A percentile compares a stretch with the other conserved stretches of the same genome.
These are phyloP conservation scores for Sminthurides aquaticus DNA, from an alignment of 2,888 invertebrate genomes.

Conservation along the genomic window DNA sequence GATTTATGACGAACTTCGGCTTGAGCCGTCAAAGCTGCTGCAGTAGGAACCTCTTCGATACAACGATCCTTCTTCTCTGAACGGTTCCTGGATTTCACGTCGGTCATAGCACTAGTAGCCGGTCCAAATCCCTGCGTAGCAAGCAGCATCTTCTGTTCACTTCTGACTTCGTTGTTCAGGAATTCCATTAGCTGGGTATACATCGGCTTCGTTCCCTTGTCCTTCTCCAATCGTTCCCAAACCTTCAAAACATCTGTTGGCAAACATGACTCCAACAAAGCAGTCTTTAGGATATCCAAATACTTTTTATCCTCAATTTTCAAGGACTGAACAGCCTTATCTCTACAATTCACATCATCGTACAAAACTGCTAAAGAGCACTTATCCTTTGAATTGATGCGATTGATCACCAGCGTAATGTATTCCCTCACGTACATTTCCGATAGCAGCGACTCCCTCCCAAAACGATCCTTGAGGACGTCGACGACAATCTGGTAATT, in stretches of 20 bases:
- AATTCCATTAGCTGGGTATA: not conserved
- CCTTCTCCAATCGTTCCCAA: not conserved
- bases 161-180: not conserved
- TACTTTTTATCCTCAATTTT: not conserved
- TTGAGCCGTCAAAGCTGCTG: not conserved
- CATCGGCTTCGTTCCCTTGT: not conserved
- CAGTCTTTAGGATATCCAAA: not conserved
- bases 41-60: not conserved
- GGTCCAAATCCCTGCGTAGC: not conserved
- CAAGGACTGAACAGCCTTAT: not conserved
- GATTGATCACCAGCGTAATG: not conserved
- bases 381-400: not conserved
- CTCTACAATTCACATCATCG: not conserved
- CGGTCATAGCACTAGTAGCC: not conserved
- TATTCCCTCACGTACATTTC: not conserved
- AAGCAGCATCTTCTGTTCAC: not conserved
- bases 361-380: not conserved
- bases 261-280: not conserved
- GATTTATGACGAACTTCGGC: not conserved
- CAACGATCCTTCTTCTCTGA: not conserved
- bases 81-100: not conserved
- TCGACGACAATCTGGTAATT: not conserved
- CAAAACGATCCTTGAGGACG: not conserved
- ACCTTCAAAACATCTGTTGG: not conserved
- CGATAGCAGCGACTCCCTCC: not conserved